Evolutionary conservation across 2,113 vertebrate genomes (phyloP).

Genomic region (Zapornia atra): DNA sequence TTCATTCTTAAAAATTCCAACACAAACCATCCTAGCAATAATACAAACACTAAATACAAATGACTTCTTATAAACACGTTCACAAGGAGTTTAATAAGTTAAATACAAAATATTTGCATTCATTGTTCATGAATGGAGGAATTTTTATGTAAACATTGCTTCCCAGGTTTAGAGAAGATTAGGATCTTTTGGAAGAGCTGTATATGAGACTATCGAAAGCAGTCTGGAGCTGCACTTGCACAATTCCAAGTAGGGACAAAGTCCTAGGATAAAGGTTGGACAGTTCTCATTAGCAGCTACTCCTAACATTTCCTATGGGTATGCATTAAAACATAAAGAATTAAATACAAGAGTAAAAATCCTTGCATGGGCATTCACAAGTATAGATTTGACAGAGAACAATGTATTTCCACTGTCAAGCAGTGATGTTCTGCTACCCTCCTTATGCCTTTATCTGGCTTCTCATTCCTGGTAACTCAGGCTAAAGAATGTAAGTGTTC

Average conservation of each 20-base stretch:
- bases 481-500: neutral
- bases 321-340: neutral
- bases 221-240: neutral
- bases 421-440: neutral
- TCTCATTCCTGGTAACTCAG: neutral
- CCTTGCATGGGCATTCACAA: neutral
- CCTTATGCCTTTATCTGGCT: neutral
- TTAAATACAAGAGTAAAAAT: neutral
- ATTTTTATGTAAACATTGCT: neutral
- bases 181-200: neutral
- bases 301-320: neutral
- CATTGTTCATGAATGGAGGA: neutral
- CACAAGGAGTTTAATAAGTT: neutral
- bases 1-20: neutral
- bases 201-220: neutral
- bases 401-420: neutral
- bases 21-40: neutral
- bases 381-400: neutral
- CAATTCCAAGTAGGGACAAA: neutral
- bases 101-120: neutral
- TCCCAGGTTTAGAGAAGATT: neutral
- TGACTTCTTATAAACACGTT: neutral
- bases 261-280: neutral
- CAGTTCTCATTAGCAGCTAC: neutral
- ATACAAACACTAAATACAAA: neutral